Base-by-base conservation (phyloP, 2,113 vertebrate species). In the Chinchilla lanigera region DNA sequence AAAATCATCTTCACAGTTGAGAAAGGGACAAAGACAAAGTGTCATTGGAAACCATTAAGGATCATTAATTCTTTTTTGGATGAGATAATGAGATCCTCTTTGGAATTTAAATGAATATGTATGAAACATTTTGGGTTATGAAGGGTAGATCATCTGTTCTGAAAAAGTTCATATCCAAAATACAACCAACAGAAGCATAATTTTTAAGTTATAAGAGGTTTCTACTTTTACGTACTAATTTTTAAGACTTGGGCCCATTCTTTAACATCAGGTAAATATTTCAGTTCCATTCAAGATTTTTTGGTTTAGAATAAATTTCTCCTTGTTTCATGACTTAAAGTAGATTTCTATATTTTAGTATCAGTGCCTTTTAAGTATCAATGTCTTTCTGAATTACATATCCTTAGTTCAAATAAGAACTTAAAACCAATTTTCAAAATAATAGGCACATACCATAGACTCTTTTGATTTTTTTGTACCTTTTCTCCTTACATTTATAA, bases 31-130 rank as follows among this genome's bases (percentile, higher is more conserved):
- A 97, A 98, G 97, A 97, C 86, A 93, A 95, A 98, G 84, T 97
- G 97, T 98, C 97, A 98, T 89, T 12, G 65, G 96, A 97, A 97
- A 92, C 93, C 95, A 97, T 98, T 98, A 97, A 98, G 86, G 94
- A 97, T 98, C 96, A 98, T 98, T 98, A 98, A 97, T 98, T 98
- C 96, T 95, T 97, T 97, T 96, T 92, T 89, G 96, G 96, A 97
- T 96, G 94, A 98, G 95, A 97, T 97, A 98, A 98, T 98, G 88
- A 98, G 90, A 97, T 97, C 63, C 89, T 97, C 94, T 98, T 97
- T 97, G 71, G 95, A 98, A 97, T 96, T 77, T 95, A 97, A 98
- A 98, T 98, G 96, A 98, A 97, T 98, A 98, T 97, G 93, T 90
- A 98, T 98, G 92, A 97, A 95, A 96, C 67, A 93, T 96, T 98